Conservation (phyloP, 2,113 vertebrate species). For the Corythornis cristatus region DNA sequence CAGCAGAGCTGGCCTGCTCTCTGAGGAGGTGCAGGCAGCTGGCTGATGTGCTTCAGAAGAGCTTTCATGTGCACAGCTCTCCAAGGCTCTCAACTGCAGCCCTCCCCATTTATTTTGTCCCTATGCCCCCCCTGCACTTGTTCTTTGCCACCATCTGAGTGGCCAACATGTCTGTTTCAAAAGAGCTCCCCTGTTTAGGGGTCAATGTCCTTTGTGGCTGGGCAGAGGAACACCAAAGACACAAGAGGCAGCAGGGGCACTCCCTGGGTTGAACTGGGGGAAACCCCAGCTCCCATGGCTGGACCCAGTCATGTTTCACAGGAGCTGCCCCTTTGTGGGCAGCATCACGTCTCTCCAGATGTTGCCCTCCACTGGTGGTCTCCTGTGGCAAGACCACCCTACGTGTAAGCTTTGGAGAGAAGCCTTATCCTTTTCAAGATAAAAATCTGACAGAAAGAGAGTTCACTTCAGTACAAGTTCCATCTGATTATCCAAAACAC, state of each 20-base stretch:
- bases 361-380: not conserved
- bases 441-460: not conserved
- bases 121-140: rapidly evolving
- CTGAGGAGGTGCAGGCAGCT: not conserved
- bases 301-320: not conserved
- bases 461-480: constrained; percentile 10
- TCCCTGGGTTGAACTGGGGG: rapidly evolving
- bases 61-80: not conserved
- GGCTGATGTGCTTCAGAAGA: not conserved
- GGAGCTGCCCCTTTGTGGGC: not conserved
- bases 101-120: not conserved
- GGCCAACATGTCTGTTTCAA: not conserved
- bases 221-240: not conserved
- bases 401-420: not conserved
- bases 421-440: not conserved
- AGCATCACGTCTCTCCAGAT: not conserved
- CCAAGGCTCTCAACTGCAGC: not conserved
- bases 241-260: not conserved
- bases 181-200: not conserved
- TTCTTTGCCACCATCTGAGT: not conserved
- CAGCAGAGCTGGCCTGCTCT: not conserved
- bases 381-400: not conserved
- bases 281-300: not conserved
- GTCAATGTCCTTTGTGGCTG: rapidly evolving
- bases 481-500: constrained; percentile 44